These are phyloP conservation scores for Dolichomitus sp. DNA, from an alignment of 2,888 invertebrate genomes.

Conservation along the genomic window DNA sequence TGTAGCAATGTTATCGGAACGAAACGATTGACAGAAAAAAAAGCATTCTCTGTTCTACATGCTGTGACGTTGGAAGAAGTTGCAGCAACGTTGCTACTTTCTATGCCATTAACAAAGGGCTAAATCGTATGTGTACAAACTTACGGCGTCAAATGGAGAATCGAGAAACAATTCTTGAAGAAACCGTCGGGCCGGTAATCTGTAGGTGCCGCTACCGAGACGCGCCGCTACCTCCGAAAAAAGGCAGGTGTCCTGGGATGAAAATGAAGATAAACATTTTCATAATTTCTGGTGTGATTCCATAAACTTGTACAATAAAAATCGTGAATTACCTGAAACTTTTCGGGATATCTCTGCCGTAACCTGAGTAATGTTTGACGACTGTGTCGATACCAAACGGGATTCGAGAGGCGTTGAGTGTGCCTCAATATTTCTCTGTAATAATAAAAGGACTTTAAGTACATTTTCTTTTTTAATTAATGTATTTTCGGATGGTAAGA, in stretches of 20 bases:
- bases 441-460: conserved; percentile 4
- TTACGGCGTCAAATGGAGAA: conserved; percentile 90
- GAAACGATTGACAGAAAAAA: too few species aligned
- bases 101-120: not conserved
- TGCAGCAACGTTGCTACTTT: not conserved
- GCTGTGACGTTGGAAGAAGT: too few species aligned
- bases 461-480: not conserved
- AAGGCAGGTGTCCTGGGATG: conserved; percentile 92
- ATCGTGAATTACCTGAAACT: conserved; percentile 87
- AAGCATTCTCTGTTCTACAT: too few species aligned
- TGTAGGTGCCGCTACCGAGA: conserved; percentile 93
- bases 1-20: too few species aligned
- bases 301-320: not conserved
- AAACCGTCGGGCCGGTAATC: conserved; percentile 94
- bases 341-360: conserved; percentile 91
- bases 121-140: conserved; percentile 30
- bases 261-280: not conserved
- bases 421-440: conserved; percentile 89
- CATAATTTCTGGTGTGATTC: not conserved
- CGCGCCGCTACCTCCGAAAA: conserved; percentile 96
- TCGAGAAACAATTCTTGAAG: conserved; percentile 98
- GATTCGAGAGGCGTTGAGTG: conserved; percentile 92
- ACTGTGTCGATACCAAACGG: conserved; percentile 93
- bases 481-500: too few species aligned
- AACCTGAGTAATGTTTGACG: conserved; percentile 93